Evolutionary conservation across 2,888 invertebrate species (phyloP).

Genomic region (Zhuqinia jingwanae): DNA sequence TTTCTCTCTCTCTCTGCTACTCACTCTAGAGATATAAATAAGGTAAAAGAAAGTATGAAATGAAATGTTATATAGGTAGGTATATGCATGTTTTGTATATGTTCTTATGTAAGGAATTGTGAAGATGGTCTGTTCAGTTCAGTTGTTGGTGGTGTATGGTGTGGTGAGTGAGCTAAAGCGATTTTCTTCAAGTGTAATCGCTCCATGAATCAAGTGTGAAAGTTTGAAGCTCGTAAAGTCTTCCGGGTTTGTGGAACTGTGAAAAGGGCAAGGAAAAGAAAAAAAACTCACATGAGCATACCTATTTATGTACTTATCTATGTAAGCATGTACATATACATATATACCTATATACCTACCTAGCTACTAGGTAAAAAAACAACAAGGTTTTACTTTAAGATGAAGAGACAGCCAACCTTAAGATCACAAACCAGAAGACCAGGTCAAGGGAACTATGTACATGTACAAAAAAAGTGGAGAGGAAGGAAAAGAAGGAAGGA

Average conservation of each 20-base stretch:
- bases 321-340: not conserved
- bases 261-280: slow-evolving; percentile 56
- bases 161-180: slow-evolving; percentile 62
- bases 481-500: slow-evolving; percentile 53
- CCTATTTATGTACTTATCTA: not conserved
- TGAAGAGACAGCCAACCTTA: slow-evolving; percentile 6
- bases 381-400: slow-evolving; percentile 27
- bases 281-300: not conserved
- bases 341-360: not conserved
- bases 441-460: slow-evolving; percentile 64
- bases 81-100: no score
- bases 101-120: no score
- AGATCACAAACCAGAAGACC: slow-evolving; percentile 41
- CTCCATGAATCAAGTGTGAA: slow-evolving; percentile 73
- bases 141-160: slow-evolving; percentile 1
- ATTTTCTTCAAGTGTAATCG: slow-evolving; percentile 71
- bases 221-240: slow-evolving; percentile 71
- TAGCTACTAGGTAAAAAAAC: not conserved
- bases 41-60: not conserved
- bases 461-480: no score
- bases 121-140: no score
- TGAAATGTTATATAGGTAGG: no score
- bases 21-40: no score
- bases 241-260: slow-evolving; percentile 66
- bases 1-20: no score